Conservation (phyloP, 2,113 vertebrate species). For the Actinemys pallida region DNA sequence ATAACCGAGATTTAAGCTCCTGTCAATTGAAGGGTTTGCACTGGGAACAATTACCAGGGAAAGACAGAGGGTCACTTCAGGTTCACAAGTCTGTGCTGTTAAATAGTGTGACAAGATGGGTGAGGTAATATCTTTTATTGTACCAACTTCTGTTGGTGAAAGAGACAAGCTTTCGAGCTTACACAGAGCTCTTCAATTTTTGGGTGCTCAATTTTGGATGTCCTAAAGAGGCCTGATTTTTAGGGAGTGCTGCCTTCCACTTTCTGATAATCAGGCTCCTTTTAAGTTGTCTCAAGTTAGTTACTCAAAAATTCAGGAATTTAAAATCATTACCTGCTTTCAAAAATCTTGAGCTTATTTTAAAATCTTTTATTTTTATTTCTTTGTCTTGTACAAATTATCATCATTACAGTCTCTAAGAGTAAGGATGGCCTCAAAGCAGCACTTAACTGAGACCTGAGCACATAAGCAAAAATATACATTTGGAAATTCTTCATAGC, state of each 20-base stretch:
- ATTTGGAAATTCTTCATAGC: not conserved
- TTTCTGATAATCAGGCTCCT: not conserved
- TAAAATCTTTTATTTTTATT: not conserved
- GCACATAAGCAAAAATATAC: not conserved
- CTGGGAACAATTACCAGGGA: not conserved
- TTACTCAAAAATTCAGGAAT: not conserved
- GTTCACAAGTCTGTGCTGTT: not conserved
- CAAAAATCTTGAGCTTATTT: not conserved
- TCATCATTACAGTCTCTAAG: not conserved
- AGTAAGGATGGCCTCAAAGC: not conserved
- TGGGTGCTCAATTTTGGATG: not conserved
- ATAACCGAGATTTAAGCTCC: not conserved
- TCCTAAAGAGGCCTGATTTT: not conserved
- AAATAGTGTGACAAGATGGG: not conserved
- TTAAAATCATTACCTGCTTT: not conserved
- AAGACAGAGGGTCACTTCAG: not conserved
- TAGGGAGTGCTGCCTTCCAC: rapidly evolving
- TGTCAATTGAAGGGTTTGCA: not conserved
- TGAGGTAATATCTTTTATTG: not conserved
- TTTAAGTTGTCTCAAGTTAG: not conserved
- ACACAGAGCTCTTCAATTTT: not conserved
- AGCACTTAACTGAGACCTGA: not conserved
- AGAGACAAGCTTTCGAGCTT: not conserved
- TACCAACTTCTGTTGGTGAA: not conserved
- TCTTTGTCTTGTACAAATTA: not conserved